These are phyloP conservation scores for Betta splendens DNA, from an alignment of 2,797 vertebrate genomes.

Conservation along the genomic window DNA sequence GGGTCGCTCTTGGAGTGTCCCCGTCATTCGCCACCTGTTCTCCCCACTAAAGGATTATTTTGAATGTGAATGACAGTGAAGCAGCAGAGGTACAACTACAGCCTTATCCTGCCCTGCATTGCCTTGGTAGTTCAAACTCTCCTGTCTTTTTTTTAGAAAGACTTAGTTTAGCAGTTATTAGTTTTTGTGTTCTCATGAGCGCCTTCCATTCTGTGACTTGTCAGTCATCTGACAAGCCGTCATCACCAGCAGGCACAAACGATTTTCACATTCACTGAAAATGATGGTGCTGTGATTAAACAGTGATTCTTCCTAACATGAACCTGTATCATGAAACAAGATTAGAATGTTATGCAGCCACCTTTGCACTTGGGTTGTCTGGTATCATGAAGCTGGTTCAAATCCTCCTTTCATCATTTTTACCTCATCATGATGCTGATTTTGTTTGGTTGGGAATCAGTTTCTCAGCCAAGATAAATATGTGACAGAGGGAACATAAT, in stretches of 20 bases:
- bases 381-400: too few relatives aligned
- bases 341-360: not conserved
- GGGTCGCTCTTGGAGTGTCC: constrained; percentile 93
- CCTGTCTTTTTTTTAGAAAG: constrained; percentile 10
- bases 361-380: constrained; percentile 25
- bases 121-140: constrained; percentile 21
- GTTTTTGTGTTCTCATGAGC: constrained; percentile 26
- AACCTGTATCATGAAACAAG: constrained; percentile 41
- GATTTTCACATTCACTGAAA: constrained; percentile 17
- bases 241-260: constrained; percentile 50
- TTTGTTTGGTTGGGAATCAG: too few relatives aligned
- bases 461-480: not conserved
- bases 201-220: constrained; percentile 15
- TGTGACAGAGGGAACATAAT: not conserved
- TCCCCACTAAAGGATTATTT: constrained; percentile 97
- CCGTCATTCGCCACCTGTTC: constrained; percentile 93
- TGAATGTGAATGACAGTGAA: constrained; percentile 83
- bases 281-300: constrained; percentile 43
- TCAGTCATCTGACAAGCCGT: constrained; percentile 24
- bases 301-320: constrained; percentile 7
- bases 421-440: not conserved
- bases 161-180: constrained; percentile 16
- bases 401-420: not conserved
- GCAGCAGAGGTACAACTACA: constrained; percentile 25
- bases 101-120: constrained; percentile 21